These are phyloP conservation scores for Polydrusus cervinus DNA, from an alignment of 2,888 invertebrate species.

Conservation along the genomic window DNA sequence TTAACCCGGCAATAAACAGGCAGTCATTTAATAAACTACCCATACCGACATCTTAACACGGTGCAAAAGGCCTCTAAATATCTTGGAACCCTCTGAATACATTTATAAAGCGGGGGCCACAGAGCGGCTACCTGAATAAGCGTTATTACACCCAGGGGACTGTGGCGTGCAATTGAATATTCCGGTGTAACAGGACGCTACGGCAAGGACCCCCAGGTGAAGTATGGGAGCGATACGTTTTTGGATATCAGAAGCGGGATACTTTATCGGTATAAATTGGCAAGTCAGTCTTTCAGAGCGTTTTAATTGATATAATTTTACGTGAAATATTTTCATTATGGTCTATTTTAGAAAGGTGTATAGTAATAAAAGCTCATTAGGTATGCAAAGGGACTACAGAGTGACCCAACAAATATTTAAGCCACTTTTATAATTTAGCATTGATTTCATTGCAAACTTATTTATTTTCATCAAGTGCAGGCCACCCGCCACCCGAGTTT, in stretches of 20 bases:
- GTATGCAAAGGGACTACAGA: too few relatives aligned
- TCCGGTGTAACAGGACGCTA: slow-evolving; percentile 5
- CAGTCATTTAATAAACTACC: slow-evolving; percentile 2
- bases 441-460: too few relatives aligned
- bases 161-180: slow-evolving; percentile 12
- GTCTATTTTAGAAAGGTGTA: too few relatives aligned
- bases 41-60: slow-evolving; percentile 17
- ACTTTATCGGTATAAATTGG: neutral
- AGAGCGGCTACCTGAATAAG: slow-evolving; percentile 28
- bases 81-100: slow-evolving; percentile 12
- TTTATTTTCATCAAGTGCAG: too few relatives aligned
- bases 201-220: slow-evolving; percentile 11
- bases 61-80: slow-evolving; percentile 24
- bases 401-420: too few relatives aligned
- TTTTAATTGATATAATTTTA: neutral
- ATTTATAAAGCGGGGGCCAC: slow-evolving; percentile 12
- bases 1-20: neutral
- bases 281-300: neutral
- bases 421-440: too few relatives aligned
- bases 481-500: too few relatives aligned
- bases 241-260: slow-evolving; percentile 1
- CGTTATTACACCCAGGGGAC: slow-evolving; percentile 7
- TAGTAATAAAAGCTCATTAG: too few relatives aligned
- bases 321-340: too few relatives aligned
- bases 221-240: slow-evolving; percentile 5